Percentiles rank a stretch among this genome's conserved stretches.
Conservation (phyloP, 2,888 invertebrate species). For the Penaeus monodon region DNA sequence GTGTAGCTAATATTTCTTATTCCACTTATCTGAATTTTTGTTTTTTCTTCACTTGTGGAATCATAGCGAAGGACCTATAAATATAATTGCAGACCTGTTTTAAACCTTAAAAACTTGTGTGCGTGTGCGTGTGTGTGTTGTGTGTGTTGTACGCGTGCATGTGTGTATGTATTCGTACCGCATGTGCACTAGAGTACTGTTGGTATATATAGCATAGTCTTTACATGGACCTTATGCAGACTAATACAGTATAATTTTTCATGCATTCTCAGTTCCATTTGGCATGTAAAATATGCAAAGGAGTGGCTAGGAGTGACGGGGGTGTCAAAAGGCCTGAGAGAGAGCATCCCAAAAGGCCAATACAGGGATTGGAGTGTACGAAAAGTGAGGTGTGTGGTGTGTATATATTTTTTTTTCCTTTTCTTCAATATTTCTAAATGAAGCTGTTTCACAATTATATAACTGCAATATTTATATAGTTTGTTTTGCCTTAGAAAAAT, state of each 20-base stretch:
- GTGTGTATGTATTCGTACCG: no score
- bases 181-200: no score
- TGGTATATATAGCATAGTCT: no score
- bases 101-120: no score
- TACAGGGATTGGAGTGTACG: slow-evolving; percentile 81
- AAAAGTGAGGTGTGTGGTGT: slow-evolving; percentile 77
- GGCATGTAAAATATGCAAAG: slow-evolving; percentile 82
- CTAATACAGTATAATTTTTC: not conserved
- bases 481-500: not conserved
- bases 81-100: no score
- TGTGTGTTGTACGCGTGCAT: no score
- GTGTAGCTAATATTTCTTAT: no score
- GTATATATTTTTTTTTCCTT: slow-evolving; percentile 11
- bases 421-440: not conserved
- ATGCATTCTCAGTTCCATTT: slow-evolving; percentile 81
- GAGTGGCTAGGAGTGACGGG: slow-evolving; percentile 84
- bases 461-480: not conserved
- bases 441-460: not conserved
- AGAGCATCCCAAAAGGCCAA: slow-evolving; percentile 78
- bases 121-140: no score
- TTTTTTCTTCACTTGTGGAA: no score
- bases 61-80: no score
- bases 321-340: slow-evolving; percentile 78
- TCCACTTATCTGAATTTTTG: no score
- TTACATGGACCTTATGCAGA: no score